Evolutionary conservation across 2,797 vertebrate species (phyloP), one percentile per base, ranked within the genome.

Genomic region (Psittacula derbiana): DNA sequence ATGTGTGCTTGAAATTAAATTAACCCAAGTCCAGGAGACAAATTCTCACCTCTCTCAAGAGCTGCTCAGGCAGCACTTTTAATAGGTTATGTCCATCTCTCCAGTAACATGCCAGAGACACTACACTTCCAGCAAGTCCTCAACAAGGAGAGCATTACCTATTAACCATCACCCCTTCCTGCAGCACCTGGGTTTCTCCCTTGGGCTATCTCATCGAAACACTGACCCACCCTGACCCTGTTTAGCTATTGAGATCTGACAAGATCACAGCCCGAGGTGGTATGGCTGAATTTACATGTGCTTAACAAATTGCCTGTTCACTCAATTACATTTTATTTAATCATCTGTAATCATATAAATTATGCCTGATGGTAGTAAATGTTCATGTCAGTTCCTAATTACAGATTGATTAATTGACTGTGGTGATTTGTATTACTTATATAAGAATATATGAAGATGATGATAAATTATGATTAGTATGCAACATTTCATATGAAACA

Each of bases 291-390:
- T 96, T 97, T 98, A 96, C 96, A 97, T 96, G 96, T 96, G 96
- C 92, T 98, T 98, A 98, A 98, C 97, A 98, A 98, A 98, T 98
- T 98, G 98, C 97, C 96, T 97, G 94, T 96, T 98, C 97, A 97
- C 95, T 97, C 97, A 98, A 98, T 98, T 98, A 98, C 98, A 96
- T 98, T 98, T 98, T 98, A 98, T 98, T 98, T 98, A 98, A 98
- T 98, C 98, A 98, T 98, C 97, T 97, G 97, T 98, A 98, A 98
- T 98, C 98, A 98, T 98, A 98, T 97, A 98, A 98, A 98, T 98
- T 98, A 97, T 98, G 98, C 97, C 97, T 98, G 98, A 98, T 98
- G 97, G 98, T 98, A 98, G 98, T 98, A 98, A 98, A 98, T 98
- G 98, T 95, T 98, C 95, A 0, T 98, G 98, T 98, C 98, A 96